Base-by-base conservation (phyloP, 2,797 vertebrate genomes). In the Cyclopterus lumpus region DNA sequence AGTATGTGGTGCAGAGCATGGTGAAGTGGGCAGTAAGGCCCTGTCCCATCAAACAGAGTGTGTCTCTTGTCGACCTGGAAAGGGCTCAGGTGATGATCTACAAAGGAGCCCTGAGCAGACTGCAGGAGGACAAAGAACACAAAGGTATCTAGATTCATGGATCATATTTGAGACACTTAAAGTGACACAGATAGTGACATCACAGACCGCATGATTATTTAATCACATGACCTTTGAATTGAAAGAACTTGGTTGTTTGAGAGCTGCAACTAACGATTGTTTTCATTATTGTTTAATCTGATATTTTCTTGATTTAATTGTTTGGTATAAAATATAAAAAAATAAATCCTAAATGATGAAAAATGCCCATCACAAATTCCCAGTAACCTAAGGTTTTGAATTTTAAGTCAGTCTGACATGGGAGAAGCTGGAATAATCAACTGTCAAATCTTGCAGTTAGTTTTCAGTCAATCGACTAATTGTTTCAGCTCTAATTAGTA, bases 71-170 rank as follows among this genome's bases (percentile, higher is more conserved):
- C 0, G 95, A 96, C 84, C 92, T 96, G 79, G 95, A 96, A 57
- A 92, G 95, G 66, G 95, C 95, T 28, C 95, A 96, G 88, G 75
- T 95, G 67, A 95, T 96, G 93, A 94, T 96, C 88, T 96, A 94
- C 84, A 95, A 93, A 85, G 94, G 94, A 79, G 94, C 93, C 11
- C 80, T 95, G 9, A 93, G 81, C 87, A 87, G 84, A 73, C 85
- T 91, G 60, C 93, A 94, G 49, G 94, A 93, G 28, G 92, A 95
- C 83, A 92, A 91, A 79, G 94, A 94, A 18, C 81, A 78, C 68
- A 95, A 94, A 93, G 95, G 95, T 96, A 93, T 51, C 5, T 28
- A 16, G 9, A 68, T 68, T 65, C 8, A 24, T 53, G 10, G 11
- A 44, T 36, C 10, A 20, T 10, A 54, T 22, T 62, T 0, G 49